phyloP scores from a whole-genome alignment of 1,140 invertebrate species.

The Drosophila rufa region DNA sequence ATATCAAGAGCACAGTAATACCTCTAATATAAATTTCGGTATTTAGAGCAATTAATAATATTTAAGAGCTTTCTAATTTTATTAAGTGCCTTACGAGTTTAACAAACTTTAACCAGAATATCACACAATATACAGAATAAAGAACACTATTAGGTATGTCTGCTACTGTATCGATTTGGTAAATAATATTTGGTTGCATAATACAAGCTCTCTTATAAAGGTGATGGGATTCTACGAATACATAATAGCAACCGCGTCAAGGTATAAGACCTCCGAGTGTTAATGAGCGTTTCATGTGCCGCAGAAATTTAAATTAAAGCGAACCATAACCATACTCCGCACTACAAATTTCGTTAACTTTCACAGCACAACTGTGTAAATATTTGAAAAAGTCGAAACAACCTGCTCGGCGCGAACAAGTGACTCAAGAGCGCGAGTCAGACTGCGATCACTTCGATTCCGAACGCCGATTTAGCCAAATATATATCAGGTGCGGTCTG shows the following conservation, averaged over 20 bases:
- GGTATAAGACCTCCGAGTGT: constrained; percentile 10
- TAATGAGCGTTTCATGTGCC: constrained; percentile 54
- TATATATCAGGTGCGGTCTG: background rate
- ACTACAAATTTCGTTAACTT: constrained; percentile 22
- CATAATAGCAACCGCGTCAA: background rate
- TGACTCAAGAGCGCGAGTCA: constrained; percentile 22
- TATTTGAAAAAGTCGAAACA: constrained; percentile 44
- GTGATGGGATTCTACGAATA: background rate
- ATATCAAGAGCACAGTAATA: background rate
- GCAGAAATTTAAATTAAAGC: constrained; percentile 57
- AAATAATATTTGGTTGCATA: background rate
- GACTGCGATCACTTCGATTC: constrained; percentile 22
- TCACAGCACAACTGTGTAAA: constrained; percentile 57
- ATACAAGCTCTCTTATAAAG: constrained; percentile 5
- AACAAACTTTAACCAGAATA: no score
- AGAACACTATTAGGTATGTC: background rate
- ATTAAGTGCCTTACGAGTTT: no score
- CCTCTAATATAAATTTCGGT: background rate
- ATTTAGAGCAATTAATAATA: no score
- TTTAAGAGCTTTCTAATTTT: no score
- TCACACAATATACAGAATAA: background rate
- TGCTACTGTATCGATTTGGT: background rate
- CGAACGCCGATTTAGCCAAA: constrained; percentile 24
- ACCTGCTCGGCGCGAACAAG: constrained; percentile 43
- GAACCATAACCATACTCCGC: constrained; percentile 8